Percentiles rank a stretch among this genome's conserved stretches.
Conservation (phyloP, 2,797 vertebrate species). For the Champsocephalus esox region DNA sequence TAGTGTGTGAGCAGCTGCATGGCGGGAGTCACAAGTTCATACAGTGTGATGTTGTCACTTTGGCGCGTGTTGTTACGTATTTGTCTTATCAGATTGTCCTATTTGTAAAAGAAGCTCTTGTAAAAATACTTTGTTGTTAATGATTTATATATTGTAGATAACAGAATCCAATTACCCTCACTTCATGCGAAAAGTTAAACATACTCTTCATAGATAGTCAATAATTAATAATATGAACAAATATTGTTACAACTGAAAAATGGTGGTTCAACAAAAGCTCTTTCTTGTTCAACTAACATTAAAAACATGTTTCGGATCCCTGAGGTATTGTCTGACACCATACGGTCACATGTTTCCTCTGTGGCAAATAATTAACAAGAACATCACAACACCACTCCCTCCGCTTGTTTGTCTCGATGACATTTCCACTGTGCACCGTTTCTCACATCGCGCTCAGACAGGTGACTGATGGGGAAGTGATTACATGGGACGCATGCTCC, state of each 20-base stretch:
- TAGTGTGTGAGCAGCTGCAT: not conserved
- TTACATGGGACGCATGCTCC: slow-evolving; percentile 27
- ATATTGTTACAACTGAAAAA: not conserved
- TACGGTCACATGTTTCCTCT: not conserved
- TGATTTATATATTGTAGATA: too few species aligned
- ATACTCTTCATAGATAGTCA: not conserved
- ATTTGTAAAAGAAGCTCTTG: slow-evolving; percentile 7
- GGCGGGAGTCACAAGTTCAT: slow-evolving; percentile 24
- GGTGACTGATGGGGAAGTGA: slow-evolving; percentile 62
- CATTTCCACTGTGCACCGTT: slow-evolving; percentile 2
- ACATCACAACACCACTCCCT: not conserved
- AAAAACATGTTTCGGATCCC: not conserved
- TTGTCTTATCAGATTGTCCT: slow-evolving; percentile 13
- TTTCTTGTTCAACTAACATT: not conserved
- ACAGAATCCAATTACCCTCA: not conserved
- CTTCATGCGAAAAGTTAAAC: not conserved
- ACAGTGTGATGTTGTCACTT: not conserved
- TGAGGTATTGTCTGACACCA: not conserved
- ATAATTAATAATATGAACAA: not conserved
- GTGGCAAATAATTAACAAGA: not conserved
- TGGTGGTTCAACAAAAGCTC: not conserved
- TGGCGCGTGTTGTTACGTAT: not conserved
- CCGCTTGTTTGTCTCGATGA: not conserved
- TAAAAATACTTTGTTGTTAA: not conserved
- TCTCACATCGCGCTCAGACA: slow-evolving; percentile 36